phyloP scores from a whole-genome alignment of 2,797 vertebrate genomes.

The Denticeps clupeoides region DNA sequence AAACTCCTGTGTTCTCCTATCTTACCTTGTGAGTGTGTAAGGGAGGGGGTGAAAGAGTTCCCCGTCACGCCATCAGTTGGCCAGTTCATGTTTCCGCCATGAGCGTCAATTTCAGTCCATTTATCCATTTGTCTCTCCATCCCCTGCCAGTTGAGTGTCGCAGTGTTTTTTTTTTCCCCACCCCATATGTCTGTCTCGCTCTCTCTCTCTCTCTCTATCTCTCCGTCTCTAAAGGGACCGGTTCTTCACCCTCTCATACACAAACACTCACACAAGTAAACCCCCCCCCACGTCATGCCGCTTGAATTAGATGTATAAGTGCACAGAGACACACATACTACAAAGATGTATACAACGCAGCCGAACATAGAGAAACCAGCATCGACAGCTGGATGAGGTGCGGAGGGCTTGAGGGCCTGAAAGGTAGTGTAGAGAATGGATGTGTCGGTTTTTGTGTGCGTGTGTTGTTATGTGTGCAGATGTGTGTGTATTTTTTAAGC shows the following conservation, averaged over 20 bases:
- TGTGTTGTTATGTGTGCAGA: conserved; percentile 17
- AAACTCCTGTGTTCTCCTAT: background rate
- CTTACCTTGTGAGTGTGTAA: background rate
- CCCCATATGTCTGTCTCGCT: background rate
- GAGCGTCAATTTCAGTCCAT: too few relatives aligned
- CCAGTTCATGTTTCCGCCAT: too few relatives aligned
- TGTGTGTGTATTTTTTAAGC: conserved; percentile 10
- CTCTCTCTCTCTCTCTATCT: too few relatives aligned
- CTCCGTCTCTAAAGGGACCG: too few relatives aligned
- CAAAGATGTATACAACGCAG: too few relatives aligned
- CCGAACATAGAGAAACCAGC: conserved; percentile 6
- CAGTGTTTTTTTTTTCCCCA: background rate
- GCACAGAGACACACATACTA: too few relatives aligned
- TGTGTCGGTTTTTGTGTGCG: conserved; percentile 9
- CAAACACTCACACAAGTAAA: too few relatives aligned
- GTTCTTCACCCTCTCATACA: too few relatives aligned
- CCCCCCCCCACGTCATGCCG: too few relatives aligned
- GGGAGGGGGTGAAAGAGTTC: background rate
- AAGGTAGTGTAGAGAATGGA: conserved; percentile 40
- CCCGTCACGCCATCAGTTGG: too few relatives aligned
- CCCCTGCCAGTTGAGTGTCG: background rate
- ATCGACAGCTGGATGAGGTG: conserved; percentile 8
- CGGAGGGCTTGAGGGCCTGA: conserved; percentile 46
- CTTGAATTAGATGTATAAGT: too few relatives aligned
- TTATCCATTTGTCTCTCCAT: background rate